Evolutionary conservation across 2,888 invertebrate species (phyloP).

Genomic region (Caenorhabditis sp.): DNA sequence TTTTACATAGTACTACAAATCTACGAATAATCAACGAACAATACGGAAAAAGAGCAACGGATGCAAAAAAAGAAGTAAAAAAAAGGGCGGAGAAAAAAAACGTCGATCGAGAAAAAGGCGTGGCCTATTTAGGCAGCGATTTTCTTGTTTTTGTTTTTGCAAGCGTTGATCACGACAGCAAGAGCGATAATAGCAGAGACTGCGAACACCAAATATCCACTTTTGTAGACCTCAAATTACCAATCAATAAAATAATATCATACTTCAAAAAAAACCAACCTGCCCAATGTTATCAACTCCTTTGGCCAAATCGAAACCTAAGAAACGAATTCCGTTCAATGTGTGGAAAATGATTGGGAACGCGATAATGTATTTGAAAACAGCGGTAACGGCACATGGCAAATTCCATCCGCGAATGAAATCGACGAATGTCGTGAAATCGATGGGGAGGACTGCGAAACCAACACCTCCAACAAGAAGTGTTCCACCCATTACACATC

Average conservation of each 20-base stretch:
- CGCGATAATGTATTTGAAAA: slow-evolving; percentile 70
- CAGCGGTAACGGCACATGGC: slow-evolving; percentile 61
- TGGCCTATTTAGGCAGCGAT: slow-evolving; percentile 25
- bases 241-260: too few relatives aligned
- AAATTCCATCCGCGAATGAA: slow-evolving; percentile 60
- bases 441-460: slow-evolving; percentile 66
- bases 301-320: slow-evolving; percentile 69
- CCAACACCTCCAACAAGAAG: slow-evolving; percentile 67
- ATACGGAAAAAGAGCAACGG: slow-evolving; percentile 9
- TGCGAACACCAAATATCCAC: slow-evolving; percentile 68
- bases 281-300: slow-evolving; percentile 56
- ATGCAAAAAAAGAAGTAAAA: slow-evolving; percentile 15
- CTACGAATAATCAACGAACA: slow-evolving; percentile 17
- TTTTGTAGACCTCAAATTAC: slow-evolving; percentile 60
- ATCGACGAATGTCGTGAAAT: slow-evolving; percentile 67
- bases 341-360: slow-evolving; percentile 70
- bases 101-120: slow-evolving; percentile 9
- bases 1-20: too few relatives aligned
- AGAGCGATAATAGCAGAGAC: slow-evolving; percentile 62
- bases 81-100: slow-evolving; percentile 8
- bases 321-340: slow-evolving; percentile 70
- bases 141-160: slow-evolving; percentile 42
- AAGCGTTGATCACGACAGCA: slow-evolving; percentile 57
- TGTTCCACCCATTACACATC: slow-evolving; percentile 69
- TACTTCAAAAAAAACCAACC: slow-evolving; percentile 3